Percentiles rank a stretch among this genome's conserved stretches.
Conservation (phyloP, 2,888 invertebrate genomes). For the Xestia ashworthii region DNA sequence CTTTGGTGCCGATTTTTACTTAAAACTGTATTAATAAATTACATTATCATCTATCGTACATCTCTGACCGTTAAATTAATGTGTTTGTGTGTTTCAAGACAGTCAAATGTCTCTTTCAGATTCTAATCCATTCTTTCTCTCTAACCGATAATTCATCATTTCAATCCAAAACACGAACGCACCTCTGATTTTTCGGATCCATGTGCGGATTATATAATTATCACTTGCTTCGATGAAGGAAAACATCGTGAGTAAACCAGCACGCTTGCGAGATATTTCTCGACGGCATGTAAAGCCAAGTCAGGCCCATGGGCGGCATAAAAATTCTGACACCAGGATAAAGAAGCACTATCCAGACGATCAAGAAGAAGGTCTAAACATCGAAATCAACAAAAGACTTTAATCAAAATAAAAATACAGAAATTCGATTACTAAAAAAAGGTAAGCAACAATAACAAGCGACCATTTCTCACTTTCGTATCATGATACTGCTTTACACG, state of each 20-base stretch:
- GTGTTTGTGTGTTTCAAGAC: not conserved
- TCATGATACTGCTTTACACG: slow-evolving; percentile 56
- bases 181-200: no score
- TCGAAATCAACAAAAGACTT: slow-evolving; percentile 14
- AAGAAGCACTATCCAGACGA: no score
- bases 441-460: slow-evolving; percentile 37
- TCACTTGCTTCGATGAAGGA: no score
- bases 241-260: no score
- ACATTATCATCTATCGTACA: not conserved
- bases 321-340: no score
- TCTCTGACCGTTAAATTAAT: not conserved
- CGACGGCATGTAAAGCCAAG: no score
- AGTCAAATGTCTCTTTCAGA: not conserved
- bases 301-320: no score
- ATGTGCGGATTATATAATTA: no score
- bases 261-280: no score
- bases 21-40: not conserved
- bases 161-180: not conserved
- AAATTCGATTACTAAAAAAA: slow-evolving; percentile 40
- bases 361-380: not conserved
- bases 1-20: not conserved
- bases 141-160: not conserved
- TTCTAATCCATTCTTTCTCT: not conserved
- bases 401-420: slow-evolving; percentile 32
- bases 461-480: slow-evolving; percentile 53